Evolutionary conservation across 1,140 invertebrate genomes (phyloP).

Genomic region (Ceratoteleas bidentatus): DNA sequence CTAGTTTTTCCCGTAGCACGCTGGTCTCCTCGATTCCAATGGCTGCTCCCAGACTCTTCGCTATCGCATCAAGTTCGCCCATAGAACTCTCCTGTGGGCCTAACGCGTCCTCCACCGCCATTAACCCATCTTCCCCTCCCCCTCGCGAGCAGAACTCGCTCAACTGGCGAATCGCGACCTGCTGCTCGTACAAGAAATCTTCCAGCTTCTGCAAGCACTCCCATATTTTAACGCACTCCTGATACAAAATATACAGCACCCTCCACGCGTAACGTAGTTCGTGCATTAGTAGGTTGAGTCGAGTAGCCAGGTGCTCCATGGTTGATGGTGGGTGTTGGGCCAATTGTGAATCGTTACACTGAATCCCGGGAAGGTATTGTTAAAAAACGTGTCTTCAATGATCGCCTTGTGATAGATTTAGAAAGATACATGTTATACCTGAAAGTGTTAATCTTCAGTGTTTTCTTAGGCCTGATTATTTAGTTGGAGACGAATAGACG

Average conservation of each 20-base stretch:
- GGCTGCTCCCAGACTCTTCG: constrained; percentile 74
- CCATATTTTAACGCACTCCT: constrained; percentile 97
- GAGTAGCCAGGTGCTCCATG: constrained; percentile 93
- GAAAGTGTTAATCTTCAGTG: constrained; percentile 33
- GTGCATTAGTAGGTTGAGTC: constrained; percentile 92
- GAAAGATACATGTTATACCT: constrained; percentile 26
- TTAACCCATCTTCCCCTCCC: constrained; percentile 71
- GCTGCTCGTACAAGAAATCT: constrained; percentile 92
- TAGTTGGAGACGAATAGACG: constrained; percentile 83
- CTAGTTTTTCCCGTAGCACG: constrained; percentile 74
- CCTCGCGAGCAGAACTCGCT: constrained; percentile 87
- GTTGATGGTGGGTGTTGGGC: constrained; percentile 69
- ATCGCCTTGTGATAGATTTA: constrained; percentile 19
- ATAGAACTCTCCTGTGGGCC: constrained; percentile 71
- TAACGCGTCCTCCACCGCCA: constrained; percentile 69
- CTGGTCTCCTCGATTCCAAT: constrained; percentile 77
- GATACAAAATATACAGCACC: constrained; percentile 92
- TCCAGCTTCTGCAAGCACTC: constrained; percentile 95
- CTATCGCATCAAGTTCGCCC: constrained; percentile 75
- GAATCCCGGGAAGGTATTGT: constrained; percentile 18
- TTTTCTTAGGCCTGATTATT: constrained; percentile 45
- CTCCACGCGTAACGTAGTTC: constrained; percentile 96
- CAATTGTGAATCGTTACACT: constrained; percentile 27
- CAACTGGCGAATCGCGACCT: constrained; percentile 93
- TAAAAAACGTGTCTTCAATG: constrained; percentile 21